Evolutionary conservation across 2,113 vertebrate genomes (phyloP).

Genomic region (Aplodontia rufa): DNA sequence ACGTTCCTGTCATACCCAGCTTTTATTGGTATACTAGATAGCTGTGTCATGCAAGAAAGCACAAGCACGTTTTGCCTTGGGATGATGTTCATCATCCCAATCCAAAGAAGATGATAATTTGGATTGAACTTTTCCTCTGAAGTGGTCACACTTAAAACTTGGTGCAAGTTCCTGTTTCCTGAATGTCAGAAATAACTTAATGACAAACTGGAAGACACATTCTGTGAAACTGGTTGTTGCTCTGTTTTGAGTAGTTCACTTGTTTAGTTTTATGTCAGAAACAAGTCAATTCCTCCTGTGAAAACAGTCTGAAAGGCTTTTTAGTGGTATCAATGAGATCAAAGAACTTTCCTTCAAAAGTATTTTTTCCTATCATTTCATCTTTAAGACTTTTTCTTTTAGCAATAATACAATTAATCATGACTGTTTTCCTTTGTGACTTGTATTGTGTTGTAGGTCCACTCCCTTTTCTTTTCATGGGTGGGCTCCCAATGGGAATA

Average conservation of each 20-base stretch:
- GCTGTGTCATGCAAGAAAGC: not conserved
- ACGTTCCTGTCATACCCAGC: not conserved
- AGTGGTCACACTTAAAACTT: conserved; percentile 3
- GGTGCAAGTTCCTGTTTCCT: not conserved
- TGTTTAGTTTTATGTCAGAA: conserved; percentile 4
- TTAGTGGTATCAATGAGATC: not conserved
- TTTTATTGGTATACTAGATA: conserved; percentile 14
- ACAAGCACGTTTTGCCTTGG: conserved; percentile 7
- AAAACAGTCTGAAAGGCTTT: conserved; percentile 20
- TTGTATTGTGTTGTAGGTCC: not conserved
- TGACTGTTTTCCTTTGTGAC: not conserved
- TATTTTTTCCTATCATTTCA: not conserved
- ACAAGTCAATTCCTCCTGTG: not conserved
- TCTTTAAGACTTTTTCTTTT: not conserved
- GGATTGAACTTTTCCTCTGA: conserved; percentile 2
- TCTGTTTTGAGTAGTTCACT: conserved; percentile 9
- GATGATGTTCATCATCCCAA: not conserved
- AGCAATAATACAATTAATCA: conserved; percentile 11
- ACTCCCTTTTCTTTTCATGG: conserved; percentile 41
- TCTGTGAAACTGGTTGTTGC: not conserved
- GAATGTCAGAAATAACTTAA: not conserved
- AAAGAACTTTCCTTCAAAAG: conserved; percentile 30
- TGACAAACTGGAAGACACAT: not conserved
- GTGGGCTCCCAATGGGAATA: conserved; percentile 27
- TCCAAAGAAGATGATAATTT: not conserved